A percentile compares a stretch with the other conserved stretches of the same genome.
Evolutionary conservation across 1,140 invertebrate species (phyloP).

Genomic region (Bombus cullumanus): DNA sequence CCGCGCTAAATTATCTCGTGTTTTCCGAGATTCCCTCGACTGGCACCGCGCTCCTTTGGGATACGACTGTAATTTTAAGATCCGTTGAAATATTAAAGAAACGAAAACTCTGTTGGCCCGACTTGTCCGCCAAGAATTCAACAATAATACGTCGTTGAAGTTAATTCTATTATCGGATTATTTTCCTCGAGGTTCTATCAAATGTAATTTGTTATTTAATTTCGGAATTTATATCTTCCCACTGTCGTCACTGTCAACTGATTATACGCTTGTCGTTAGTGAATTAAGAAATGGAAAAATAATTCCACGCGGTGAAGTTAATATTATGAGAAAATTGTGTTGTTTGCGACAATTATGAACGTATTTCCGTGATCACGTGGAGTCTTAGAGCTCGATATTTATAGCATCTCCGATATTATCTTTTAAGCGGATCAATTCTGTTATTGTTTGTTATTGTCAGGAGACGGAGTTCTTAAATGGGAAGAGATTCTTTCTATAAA

Average conservation of each 20-base stretch:
- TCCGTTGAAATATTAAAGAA: slow-evolving; percentile 5
- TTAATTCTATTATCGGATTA: not conserved
- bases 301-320: not conserved
- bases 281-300: not conserved
- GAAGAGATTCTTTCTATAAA: no score
- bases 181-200: not conserved
- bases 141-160: not conserved
- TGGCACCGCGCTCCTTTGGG: not conserved
- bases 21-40: not conserved
- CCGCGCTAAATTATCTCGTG: slow-evolving; percentile 24
- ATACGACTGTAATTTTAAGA: slow-evolving; percentile 14
- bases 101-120: not conserved
- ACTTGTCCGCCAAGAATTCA: not conserved
- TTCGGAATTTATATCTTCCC: not conserved
- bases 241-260: no score
- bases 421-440: not conserved
- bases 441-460: no score
- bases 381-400: not conserved
- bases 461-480: no score
- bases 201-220: no score
- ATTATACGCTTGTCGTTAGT: no score
- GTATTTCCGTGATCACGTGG: no score
- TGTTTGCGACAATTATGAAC: not conserved
- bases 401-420: not conserved
- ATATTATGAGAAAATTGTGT: not conserved